Conservation (phyloP, 2,113 vertebrate species). For the Pterocles burchelli region DNA sequence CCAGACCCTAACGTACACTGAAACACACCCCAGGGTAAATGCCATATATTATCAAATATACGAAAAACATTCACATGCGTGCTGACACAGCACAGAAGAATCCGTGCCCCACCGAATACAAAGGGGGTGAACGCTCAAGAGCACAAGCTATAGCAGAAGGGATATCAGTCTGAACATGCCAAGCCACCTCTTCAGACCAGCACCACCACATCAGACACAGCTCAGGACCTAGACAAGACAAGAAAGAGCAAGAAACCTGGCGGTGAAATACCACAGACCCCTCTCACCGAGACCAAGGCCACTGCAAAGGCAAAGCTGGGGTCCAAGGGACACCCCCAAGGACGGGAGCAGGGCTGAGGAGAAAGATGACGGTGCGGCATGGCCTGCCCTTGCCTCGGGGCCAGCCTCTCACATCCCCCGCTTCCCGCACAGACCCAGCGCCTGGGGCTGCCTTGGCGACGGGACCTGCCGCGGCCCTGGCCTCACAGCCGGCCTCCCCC, state of each 20-base stretch:
- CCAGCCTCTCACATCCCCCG: not conserved
- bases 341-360: not conserved
- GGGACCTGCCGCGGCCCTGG: not conserved
- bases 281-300: not conserved
- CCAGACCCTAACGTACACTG: too few relatives aligned
- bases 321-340: not conserved
- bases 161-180: not conserved
- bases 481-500: not conserved
- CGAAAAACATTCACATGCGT: accelerated
- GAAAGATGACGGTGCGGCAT: too few relatives aligned
- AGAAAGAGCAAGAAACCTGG: not conserved
- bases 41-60: not conserved
- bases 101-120: accelerated
- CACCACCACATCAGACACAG: not conserved
- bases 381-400: too few relatives aligned
- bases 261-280: accelerated
- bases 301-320: not conserved
- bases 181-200: not conserved
- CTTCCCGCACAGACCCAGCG: too few relatives aligned
- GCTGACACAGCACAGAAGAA: not conserved
- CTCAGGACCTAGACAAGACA: not conserved
- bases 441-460: not conserved
- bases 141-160: not conserved
- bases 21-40: not conserved
- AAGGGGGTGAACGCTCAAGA: not conserved